phyloP scores from a whole-genome alignment of 2,113 vertebrate species.

The Corythornis madagascariensis region DNA sequence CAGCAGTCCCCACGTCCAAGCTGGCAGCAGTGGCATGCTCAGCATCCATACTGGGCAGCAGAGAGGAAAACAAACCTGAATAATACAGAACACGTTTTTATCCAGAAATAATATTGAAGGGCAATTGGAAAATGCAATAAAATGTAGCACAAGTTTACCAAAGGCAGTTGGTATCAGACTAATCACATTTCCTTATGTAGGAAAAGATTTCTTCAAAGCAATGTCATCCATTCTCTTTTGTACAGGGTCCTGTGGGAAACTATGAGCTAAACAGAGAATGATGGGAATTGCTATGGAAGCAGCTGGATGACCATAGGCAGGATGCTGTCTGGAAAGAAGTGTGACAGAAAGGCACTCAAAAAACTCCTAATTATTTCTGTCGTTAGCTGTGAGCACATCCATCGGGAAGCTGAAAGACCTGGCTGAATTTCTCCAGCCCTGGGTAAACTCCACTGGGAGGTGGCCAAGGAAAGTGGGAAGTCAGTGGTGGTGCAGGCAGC shows the following conservation, averaged over 20 bases:
- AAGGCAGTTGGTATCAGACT: neutral
- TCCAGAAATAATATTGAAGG: neutral
- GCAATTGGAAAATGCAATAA: neutral
- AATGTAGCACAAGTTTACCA: neutral
- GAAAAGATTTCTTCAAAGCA: neutral
- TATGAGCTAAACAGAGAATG: neutral
- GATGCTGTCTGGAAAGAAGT: neutral
- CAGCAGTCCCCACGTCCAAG: neutral
- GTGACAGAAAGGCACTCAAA: neutral
- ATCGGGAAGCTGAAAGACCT: neutral
- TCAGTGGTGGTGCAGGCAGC: neutral
- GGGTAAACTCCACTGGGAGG: neutral
- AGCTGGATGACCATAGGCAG: neutral
- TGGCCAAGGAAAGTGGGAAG: neutral
- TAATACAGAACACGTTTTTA: neutral
- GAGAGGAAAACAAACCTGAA: neutral
- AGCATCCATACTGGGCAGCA: rapidly evolving
- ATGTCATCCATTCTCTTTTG: neutral
- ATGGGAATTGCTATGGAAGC: neutral
- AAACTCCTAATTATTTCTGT: neutral
- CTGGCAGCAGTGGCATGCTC: neutral
- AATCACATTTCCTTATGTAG: neutral
- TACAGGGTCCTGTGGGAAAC: neutral
- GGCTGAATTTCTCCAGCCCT: neutral
- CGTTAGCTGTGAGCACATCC: neutral